These are phyloP conservation scores for Elysia chlorotica DNA, from an alignment of 1,140 invertebrate species.

Conservation along the genomic window DNA sequence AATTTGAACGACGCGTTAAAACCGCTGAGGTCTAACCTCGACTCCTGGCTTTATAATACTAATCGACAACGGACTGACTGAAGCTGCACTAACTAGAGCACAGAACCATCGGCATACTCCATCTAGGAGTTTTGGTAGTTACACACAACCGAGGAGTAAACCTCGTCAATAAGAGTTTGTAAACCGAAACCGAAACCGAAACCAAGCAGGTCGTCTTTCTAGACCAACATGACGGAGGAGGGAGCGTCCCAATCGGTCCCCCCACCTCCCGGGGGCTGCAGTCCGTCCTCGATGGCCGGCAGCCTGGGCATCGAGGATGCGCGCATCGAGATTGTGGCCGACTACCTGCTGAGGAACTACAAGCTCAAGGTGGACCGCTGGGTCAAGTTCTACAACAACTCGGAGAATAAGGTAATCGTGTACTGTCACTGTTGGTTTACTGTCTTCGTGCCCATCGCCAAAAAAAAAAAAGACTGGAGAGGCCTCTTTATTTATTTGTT, in stretches of 20 bases:
- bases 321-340: constrained; percentile 13
- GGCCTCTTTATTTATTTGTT: not conserved
- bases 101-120: too few species aligned
- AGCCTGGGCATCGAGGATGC: constrained; percentile 12
- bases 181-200: not conserved
- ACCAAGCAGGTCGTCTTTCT: not conserved
- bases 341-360: constrained; percentile 18
- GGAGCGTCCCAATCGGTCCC: not conserved
- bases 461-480: too few species aligned
- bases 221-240: not conserved
- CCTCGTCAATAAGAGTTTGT: too few species aligned
- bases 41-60: too few species aligned
- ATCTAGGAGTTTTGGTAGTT: not conserved
- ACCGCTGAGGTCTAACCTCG: too few species aligned
- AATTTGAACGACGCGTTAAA: too few species aligned
- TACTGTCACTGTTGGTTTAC: not conserved
- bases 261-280: not conserved
- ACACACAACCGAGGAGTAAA: not conserved
- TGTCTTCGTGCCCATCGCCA: too few species aligned
- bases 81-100: too few species aligned
- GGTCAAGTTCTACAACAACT: constrained; percentile 24
- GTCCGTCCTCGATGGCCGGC: constrained; percentile 10
- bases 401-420: constrained; percentile 8
- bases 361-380: constrained; percentile 13
- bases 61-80: too few species aligned